phyloP scores from a whole-genome alignment of 2,797 vertebrate genomes.

The Xiphophorus birchmanni region DNA sequence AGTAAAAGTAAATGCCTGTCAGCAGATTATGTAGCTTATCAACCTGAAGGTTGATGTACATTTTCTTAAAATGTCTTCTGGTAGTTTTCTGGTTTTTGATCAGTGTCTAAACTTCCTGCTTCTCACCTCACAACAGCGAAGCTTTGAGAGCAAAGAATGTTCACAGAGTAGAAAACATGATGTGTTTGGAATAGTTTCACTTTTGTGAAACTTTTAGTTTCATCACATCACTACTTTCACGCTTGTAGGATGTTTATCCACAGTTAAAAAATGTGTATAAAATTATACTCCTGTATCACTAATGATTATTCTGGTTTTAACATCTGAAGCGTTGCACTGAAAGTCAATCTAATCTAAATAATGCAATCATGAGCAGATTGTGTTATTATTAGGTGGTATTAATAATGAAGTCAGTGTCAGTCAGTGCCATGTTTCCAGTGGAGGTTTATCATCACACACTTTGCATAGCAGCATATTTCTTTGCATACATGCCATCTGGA shows the following conservation, averaged over 20 bases:
- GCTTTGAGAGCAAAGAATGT: background rate
- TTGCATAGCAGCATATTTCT: background rate
- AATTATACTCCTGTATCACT: background rate
- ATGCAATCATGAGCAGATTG: too few species aligned
- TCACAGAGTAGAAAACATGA: background rate
- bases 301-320: background rate
- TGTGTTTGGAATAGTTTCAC: background rate
- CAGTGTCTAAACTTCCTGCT: background rate
- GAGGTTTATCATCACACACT: background rate
- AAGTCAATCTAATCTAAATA: too few species aligned
- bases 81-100: background rate
- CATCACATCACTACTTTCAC: background rate
- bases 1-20: background rate
- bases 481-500: background rate
- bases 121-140: background rate
- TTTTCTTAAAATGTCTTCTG: background rate
- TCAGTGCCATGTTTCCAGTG: background rate
- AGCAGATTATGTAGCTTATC: background rate
- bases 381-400: too few species aligned
- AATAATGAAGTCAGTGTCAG: background rate
- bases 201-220: background rate
- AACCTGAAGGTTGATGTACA: background rate
- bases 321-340: background rate
- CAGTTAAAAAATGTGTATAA: background rate
- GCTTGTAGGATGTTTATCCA: background rate